Percentiles rank a stretch among this genome's conserved stretches.
Conservation (phyloP, 2,888 invertebrate species). For the Chorisops tibialis region DNA sequence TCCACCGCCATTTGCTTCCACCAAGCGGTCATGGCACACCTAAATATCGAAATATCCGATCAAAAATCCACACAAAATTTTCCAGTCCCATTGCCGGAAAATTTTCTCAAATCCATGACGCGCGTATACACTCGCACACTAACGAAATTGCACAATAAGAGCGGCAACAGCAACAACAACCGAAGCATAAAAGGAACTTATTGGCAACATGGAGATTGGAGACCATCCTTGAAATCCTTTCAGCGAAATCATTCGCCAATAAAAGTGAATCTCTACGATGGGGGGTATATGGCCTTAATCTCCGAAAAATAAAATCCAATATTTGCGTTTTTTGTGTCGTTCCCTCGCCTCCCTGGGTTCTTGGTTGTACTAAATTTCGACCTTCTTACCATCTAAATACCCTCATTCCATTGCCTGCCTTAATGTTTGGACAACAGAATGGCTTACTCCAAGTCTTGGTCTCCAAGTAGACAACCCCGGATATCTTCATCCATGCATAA, state of each 20-base stretch:
- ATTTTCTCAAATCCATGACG: too few relatives aligned
- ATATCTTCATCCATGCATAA: conserved; percentile 28
- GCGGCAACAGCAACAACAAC: too few relatives aligned
- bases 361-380: neutral
- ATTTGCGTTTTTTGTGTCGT: conserved; percentile 11
- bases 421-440: conserved; percentile 7
- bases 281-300: neutral
- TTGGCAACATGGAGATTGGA: conserved; percentile 18
- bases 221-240: conserved; percentile 15
- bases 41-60: too few relatives aligned
- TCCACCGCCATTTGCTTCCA: too few relatives aligned
- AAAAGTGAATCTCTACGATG: conserved; percentile 12
- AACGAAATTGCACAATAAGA: too few relatives aligned
- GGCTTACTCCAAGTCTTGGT: neutral
- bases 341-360: neutral
- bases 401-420: conserved; percentile 2
- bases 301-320: conserved; percentile 20
- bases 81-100: too few relatives aligned
- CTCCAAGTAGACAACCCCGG: too few relatives aligned
- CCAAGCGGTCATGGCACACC: too few relatives aligned
- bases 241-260: conserved; percentile 15
- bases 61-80: too few relatives aligned
- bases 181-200: neutral
- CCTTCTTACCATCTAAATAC: conserved; percentile 20
- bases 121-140: too few relatives aligned